Base-by-base conservation (phyloP, 2,113 vertebrate genomes). In the Lipophrys pholis region DNA sequence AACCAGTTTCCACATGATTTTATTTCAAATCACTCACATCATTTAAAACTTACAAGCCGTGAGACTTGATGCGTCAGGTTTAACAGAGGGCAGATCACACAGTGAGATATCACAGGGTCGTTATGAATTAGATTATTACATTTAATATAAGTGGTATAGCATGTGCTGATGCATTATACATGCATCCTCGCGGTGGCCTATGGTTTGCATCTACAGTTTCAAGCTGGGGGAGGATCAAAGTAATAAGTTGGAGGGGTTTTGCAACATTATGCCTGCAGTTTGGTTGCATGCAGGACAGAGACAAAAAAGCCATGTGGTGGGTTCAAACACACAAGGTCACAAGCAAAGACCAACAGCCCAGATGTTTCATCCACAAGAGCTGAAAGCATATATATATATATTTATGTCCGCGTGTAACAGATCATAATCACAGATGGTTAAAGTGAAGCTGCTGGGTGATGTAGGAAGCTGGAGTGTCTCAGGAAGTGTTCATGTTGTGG, bases 31-130 rank as follows among this genome's bases (percentile, higher is more conserved):
- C 64, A 56, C 63, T 68, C 39, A 73, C 52, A 69, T 71, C 54
- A 60, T 68, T 30, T 35, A 63, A 83, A 85, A 76, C 82, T 86
- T 73, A 78, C 86, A 90, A 90, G 88, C 57, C 75, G 65, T 9
- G 3, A 79, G 81, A 83, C 84, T 87, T 85, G 90, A 71, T 76
- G 87, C 78, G 76, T 92, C 81, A 40, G 17, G 14, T 14, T 58
- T 40, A 73, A 52, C 55, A 65, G 16, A 41, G 17, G 30, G 45
- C 50, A 63, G 55, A 73, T 78, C 48, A 57, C 82, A 64, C 64
- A 85, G 79, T 78, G 81, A 86, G 52, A 62, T n/a, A 73, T 82
- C 80, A 87, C 80, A 84, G 64, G 21, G 21, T 30, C 21, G 21
- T 30, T 30, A 30, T 30, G 21, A 30, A 30, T 30, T 30, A 30